Evolutionary conservation across 2,113 vertebrate genomes (phyloP), one percentile per base, ranked within the genome.

Genomic region (Callopanchax toddi): DNA sequence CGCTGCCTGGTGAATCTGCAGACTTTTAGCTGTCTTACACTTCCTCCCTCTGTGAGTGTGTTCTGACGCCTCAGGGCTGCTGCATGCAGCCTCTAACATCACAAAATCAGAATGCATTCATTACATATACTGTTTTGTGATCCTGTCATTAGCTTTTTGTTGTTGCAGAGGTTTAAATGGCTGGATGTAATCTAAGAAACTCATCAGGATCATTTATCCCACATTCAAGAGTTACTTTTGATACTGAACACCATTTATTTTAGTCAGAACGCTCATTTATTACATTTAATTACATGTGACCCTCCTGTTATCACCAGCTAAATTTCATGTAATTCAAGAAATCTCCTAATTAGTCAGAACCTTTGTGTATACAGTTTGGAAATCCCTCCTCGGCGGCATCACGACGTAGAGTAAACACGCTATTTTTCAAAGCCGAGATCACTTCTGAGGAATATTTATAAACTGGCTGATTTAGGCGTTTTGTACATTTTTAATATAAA

Each of bases 311-410:
- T 88, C 86, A 78, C 84, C 79, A 60, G 71, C 76, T 78, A 75
- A 78, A 81, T 58, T 65, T 76, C 67, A 70, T 86, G 89, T 87
- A 90, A 91, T 83, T 88, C 76, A 87, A 90, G 84, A 87, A 74
- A 48, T 67, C 36, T 59, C 65, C 82, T 85, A 91, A 90, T 90
- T 86, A 90, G 75, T 72, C 57, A 42, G 58, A 75, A 72, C 76
- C 61, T 74, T 76, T 57, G 26, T 79, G 78, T 90, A 81, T 87
- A 90, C 81, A 82, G 50, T 87, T 84, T 82, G 78, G 81, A 88
- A 83, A 86, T 86, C 77, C 69, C 82, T 82, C 76, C 86, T 78
- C 49, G 18, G 7, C 55, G 48, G 45, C 65, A 58, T 74, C 71
- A 53, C 68, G 60, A 72, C 71, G 57, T 80, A 80, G 75, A 72